Evolutionary conservation across 2,797 vertebrate genomes (phyloP), one percentile per base, ranked within the genome.

Genomic region (Sebastes diaconus): DNA sequence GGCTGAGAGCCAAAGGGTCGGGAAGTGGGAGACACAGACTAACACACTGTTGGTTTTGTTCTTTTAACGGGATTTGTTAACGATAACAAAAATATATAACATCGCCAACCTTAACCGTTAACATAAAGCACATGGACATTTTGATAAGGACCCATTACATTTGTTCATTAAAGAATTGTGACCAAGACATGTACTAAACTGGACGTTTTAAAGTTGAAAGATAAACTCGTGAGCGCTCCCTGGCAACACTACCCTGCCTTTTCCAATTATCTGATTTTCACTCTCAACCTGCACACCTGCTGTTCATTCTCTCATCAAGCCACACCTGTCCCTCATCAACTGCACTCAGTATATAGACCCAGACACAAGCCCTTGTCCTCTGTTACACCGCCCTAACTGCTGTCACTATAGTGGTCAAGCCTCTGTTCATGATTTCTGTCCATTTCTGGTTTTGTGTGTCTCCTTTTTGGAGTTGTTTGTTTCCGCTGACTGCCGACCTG

Each of bases 241-340:
- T 27, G 25, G 52, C 66, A 58, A 32, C 39, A 30, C 58, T 34
- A 57, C 32, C 16, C 12, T 18, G 30, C 27, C 27, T 71, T 70
- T 71, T 59, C 30, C 39, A 70, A 20, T 58, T 54, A 59, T 24
- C 34, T 36, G 34, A 76, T 81, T 72, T 69, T 30, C 55, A 63
- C 52, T 30, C 52, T 32, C 46, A 34, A 54, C 42, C 52, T 34
- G 76, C 27, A 72, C 59, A 73, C 81, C 57, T 81, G 77, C 64
- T 54, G 27, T 79, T 46, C 29, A 73, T 69, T 59, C 24, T 29
- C 42, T 59, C 77, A 55, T 57, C 7, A 9, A 64, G 60, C 25
- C 55, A 54, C 77, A 78, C 61, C 73, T 72, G 61, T 64, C 14
- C 46, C 50, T 73, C 59, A 66, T 79, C 27, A 58, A 34, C 64